phyloP scores from a whole-genome alignment of 2,888 invertebrate genomes.

The Bellardia bayeri region DNA sequence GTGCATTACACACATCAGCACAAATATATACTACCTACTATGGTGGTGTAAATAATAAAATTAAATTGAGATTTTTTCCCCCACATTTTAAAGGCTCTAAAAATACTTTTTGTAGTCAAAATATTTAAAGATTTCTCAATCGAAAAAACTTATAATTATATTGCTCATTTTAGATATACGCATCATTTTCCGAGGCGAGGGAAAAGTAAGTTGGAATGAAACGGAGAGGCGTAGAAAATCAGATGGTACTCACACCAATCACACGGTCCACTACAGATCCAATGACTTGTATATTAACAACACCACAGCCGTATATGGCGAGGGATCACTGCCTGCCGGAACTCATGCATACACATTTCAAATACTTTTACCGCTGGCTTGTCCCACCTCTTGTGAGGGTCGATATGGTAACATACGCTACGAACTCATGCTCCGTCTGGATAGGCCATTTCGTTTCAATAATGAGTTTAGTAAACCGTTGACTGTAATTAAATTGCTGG shows the following conservation, averaged over 20 bases:
- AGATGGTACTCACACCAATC: conserved; percentile 51
- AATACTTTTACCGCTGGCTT: conserved; percentile 71
- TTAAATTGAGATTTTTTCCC: no score
- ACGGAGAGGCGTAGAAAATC: conserved; percentile 11
- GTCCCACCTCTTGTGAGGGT: conserved; percentile 86
- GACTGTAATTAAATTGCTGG: conserved; percentile 90
- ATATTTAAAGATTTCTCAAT: no score
- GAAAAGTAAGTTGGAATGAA: conserved; percentile 77
- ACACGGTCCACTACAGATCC: conserved; percentile 45
- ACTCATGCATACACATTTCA: conserved; percentile 73
- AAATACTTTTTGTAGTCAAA: not conserved
- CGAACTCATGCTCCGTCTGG: conserved; percentile 88
- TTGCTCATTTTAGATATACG: conserved; percentile 40
- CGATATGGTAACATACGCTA: conserved; percentile 90
- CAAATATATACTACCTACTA: no score
- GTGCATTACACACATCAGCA: no score
- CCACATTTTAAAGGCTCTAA: no score
- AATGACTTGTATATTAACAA: conserved; percentile 71
- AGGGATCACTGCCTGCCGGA: conserved; percentile 60
- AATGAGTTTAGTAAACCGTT: conserved; percentile 82
- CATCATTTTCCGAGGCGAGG: conserved; percentile 76
- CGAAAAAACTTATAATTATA: not conserved
- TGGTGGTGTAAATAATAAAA: no score
- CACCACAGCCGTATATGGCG: conserved; percentile 53
- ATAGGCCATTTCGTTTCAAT: conserved; percentile 91